Conservation (phyloP, 1,140 invertebrate species). For the Psilanteris sp. region DNA sequence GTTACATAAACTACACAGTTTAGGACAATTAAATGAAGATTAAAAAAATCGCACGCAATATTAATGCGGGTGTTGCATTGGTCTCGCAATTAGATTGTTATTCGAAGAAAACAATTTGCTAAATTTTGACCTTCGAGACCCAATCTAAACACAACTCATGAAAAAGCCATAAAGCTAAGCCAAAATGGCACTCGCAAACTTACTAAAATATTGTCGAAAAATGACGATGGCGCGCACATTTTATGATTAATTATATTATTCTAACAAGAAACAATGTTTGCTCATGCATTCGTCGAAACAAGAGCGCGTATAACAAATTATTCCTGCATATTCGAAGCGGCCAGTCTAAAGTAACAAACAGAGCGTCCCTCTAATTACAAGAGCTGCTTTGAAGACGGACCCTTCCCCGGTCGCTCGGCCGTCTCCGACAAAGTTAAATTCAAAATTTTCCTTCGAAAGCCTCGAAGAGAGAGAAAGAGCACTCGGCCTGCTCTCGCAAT, state of each 20-base stretch:
- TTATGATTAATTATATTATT: conserved; percentile 54
- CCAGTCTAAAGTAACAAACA: conserved; percentile 60
- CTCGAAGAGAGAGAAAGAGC: conserved; percentile 36
- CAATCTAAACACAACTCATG: too few relatives aligned
- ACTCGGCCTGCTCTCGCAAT: conserved; percentile 28
- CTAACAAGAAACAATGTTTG: conserved; percentile 53
- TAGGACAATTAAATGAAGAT: too few relatives aligned
- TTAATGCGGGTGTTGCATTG: too few relatives aligned
- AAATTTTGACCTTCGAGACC: too few relatives aligned
- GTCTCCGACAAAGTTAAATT: conserved; percentile 59
- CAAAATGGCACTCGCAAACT: conserved; percentile 16
- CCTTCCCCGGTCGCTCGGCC: conserved; percentile 39
- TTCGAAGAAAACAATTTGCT: too few relatives aligned
- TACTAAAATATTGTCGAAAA: conserved; percentile 26
- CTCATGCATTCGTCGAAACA: conserved; percentile 51
- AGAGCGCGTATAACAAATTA: conserved; percentile 60
- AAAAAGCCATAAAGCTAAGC: too few relatives aligned
- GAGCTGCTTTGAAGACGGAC: conserved; percentile 59
- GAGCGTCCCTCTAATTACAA: conserved; percentile 60
- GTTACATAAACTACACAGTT: too few relatives aligned
- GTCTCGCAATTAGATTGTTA: too few relatives aligned
- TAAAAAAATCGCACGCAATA: too few relatives aligned
- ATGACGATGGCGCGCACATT: conserved; percentile 26
- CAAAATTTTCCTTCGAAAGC: conserved; percentile 61
- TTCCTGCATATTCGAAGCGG: conserved; percentile 49